Conservation (phyloP, 2,888 invertebrate genomes). For the Pecten maximus region DNA sequence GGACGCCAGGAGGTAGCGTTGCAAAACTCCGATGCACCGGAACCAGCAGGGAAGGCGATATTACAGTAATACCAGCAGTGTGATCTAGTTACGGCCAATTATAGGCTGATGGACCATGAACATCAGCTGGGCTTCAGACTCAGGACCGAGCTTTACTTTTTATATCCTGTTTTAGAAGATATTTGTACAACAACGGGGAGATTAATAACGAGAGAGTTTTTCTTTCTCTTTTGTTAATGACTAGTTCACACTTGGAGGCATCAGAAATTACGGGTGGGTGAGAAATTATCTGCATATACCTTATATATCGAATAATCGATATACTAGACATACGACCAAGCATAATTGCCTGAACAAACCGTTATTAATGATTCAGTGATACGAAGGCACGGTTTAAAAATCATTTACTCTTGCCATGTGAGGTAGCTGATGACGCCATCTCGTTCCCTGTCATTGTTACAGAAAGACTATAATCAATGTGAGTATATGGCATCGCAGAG, state of each 20-base stretch:
- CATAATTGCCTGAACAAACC: conserved; percentile 27
- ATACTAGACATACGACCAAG: conserved; percentile 1
- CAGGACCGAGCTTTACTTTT: not conserved
- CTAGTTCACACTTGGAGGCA: not conserved
- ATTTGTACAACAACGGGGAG: not conserved
- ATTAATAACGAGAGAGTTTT: not conserved
- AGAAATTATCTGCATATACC: conserved; percentile 7
- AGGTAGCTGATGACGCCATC: conserved; percentile 17
- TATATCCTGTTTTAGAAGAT: not conserved
- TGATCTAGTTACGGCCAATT: not conserved
- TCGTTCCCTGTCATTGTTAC: conserved; percentile 15
- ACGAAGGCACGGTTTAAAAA: conserved; percentile 23
- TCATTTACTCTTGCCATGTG: conserved; percentile 20
- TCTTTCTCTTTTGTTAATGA: not conserved
- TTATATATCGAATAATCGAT: not conserved
- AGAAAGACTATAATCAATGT: conserved; percentile 28
- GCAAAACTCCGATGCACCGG: not conserved
- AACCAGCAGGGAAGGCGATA: not conserved
- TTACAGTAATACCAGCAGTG: not conserved
- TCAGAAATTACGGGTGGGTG: not conserved
- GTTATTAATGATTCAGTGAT: conserved; percentile 15
- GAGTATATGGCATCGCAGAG: not conserved
- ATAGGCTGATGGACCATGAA: not conserved
- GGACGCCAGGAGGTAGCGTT: not conserved
- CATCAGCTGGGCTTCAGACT: not conserved